A percentile compares a stretch with the other conserved stretches of the same genome.
These are phyloP conservation scores for Zoanthus gigantus DNA, from an alignment of 92 coral and sea anemone genomes.

Conservation along the genomic window DNA sequence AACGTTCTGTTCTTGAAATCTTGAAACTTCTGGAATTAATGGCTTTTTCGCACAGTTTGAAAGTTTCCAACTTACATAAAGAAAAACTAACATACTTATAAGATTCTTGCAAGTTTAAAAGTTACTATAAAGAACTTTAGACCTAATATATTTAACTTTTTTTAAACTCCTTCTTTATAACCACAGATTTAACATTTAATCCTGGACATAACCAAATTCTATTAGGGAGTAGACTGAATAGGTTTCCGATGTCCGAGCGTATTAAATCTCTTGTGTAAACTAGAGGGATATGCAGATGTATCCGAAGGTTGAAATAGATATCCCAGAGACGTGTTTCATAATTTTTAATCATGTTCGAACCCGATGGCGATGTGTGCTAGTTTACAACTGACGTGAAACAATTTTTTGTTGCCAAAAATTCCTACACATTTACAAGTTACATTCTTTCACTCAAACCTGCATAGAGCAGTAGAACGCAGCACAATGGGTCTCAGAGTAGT, in stretches of 20 bases:
- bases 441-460: not conserved
- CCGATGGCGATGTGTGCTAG: not conserved
- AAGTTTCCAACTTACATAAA: slow-evolving; percentile 2
- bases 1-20: slow-evolving; percentile 8
- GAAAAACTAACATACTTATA: not conserved
- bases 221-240: slow-evolving; percentile 30
- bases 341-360: slow-evolving; percentile 36
- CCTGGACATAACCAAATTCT: slow-evolving; percentile 42
- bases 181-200: slow-evolving; percentile 32
- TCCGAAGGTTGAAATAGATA: slow-evolving; percentile 63
- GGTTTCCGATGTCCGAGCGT: slow-evolving; percentile 18
- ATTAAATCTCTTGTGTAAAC: slow-evolving; percentile 34
- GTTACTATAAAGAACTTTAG: not conserved
- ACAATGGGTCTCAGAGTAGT: not conserved
- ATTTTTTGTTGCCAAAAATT: not conserved
- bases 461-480: not conserved
- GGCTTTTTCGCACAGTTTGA: slow-evolving; percentile 32
- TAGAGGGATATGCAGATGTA: slow-evolving; percentile 55
- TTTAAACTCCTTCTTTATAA: not conserved
- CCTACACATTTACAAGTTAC: not conserved
- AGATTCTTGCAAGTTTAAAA: not conserved
- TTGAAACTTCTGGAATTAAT: slow-evolving; percentile 12
- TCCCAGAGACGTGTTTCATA: slow-evolving; percentile 52
- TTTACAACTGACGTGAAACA: not conserved
- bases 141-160: not conserved